phyloP scores from a whole-genome alignment of 2,113 vertebrate species.

The Brachypodius melanocephalos region DNA sequence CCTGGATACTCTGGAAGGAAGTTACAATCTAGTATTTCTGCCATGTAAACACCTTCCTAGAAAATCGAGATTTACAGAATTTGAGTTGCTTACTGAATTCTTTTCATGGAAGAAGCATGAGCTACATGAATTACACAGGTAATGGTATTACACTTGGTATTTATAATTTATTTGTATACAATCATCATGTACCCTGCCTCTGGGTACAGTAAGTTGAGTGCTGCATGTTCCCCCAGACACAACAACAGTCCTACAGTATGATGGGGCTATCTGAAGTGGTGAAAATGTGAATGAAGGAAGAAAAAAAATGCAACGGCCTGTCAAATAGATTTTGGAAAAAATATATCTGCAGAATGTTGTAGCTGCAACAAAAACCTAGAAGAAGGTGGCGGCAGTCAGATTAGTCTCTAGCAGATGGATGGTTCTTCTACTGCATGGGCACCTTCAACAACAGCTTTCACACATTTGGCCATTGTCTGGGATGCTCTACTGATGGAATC shows the following conservation, averaged over 20 bases:
- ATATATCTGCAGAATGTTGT: not conserved
- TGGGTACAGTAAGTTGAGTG: constrained; percentile 3
- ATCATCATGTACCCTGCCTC: not conserved
- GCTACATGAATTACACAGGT: not conserved
- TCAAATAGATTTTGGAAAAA: not conserved
- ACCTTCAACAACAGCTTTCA: constrained; percentile 94
- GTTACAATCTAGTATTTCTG: not conserved
- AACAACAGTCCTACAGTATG: constrained; percentile 37
- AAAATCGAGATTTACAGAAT: not conserved
- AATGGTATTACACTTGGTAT: constrained; percentile 36
- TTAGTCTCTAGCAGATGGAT: constrained; percentile 81
- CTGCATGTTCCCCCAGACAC: constrained; percentile 44
- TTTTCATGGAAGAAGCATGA: not conserved
- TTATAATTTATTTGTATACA: constrained; percentile 68
- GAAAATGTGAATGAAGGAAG: constrained; percentile 30
- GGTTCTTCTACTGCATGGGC: constrained; percentile 91
- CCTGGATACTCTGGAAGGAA: not conserved
- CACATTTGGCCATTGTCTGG: constrained; percentile 98
- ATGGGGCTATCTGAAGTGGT: not conserved
- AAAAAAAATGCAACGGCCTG: not conserved
- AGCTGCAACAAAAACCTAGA: not conserved
- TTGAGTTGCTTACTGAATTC: not conserved
- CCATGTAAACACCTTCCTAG: not conserved
- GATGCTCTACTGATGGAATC: constrained; percentile 95
- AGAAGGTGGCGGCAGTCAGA: not conserved